Evolutionary conservation across 35 echinoderm and acorn worm species (phyloP), one percentile per base, ranked within the genome.

Genomic region (Acanthaster planci): DNA sequence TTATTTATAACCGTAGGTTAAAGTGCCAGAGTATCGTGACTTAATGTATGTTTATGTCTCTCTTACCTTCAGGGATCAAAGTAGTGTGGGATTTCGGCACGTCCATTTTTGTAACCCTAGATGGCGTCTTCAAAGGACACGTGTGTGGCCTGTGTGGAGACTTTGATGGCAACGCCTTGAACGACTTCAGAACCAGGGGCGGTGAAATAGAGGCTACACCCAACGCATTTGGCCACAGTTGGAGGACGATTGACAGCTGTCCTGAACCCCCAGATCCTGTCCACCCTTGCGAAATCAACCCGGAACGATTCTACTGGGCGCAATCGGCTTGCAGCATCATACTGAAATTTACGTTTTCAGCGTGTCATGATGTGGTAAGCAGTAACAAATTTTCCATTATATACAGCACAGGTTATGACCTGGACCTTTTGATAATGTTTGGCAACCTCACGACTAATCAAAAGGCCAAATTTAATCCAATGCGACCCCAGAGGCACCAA

Each of bases 101-200:
- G 9, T 56, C 84, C 19, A 40, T 93, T 37, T 85, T 93, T 54
- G 22, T 97, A 8, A 87, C 79, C 29, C 17, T 97, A 9, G 60
- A 87, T 0, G 84, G 88, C 50, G 37, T 7, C 19, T 91, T 91
- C 42, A 15, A 52, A 38, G 82, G 38, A 2, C 90, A 88, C 81
- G 91, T 97, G 10, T 97, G 95, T 78, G 95, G 95, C 76, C 82
- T 97, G 23, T 97, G 95, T 77, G 95, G 95, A 47, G 85, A 97
- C 57, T 97, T 93, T 67, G 80, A 97, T 56, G 91, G 82, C 29
- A 76, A 77, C 15, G 55, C 36, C 19, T 47, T 55, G 1, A 58
- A 97, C 55, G 95, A 97, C 53, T 87, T 97, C 60, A 75, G 53
- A 23, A 97, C 84, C 52, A 54, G 80, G 47, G 52, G 86, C 14